phyloP scores from a whole-genome alignment of 2,888 invertebrate genomes.

The Steromphala cineraria region DNA sequence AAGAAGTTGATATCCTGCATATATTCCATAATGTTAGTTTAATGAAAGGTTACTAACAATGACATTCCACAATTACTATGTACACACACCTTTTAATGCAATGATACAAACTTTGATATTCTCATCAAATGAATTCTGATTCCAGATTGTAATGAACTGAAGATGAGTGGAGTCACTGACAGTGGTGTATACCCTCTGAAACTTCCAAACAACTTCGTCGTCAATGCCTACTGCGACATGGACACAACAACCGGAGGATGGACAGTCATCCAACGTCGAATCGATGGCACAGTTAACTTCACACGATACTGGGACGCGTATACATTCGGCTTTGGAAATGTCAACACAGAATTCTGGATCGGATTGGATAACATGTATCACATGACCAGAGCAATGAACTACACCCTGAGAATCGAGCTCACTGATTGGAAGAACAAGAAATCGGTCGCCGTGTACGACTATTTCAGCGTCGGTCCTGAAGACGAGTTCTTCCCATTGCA shows the following conservation, averaged over 20 bases:
- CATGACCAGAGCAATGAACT: constrained; percentile 78
- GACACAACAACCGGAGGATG: constrained; percentile 78
- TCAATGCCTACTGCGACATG: constrained; percentile 84
- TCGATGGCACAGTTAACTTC: constrained; percentile 87
- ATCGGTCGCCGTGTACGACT: constrained; percentile 87
- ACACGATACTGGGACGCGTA: constrained; percentile 90
- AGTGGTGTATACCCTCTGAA: constrained; percentile 85
- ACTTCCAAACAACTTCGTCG: constrained; percentile 78
- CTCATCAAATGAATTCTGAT: constrained; percentile 28
- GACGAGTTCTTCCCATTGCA: constrained; percentile 84
- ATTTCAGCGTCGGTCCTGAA: constrained; percentile 82
- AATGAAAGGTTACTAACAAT: too few relatives aligned
- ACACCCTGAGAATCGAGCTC: constrained; percentile 85
- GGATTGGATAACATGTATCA: constrained; percentile 89
- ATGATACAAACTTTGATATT: background rate
- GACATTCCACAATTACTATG: too few relatives aligned
- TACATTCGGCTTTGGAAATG: constrained; percentile 86
- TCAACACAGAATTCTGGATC: constrained; percentile 87
- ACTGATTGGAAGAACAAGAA: constrained; percentile 88
- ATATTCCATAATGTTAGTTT: too few relatives aligned
- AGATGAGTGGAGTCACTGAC: constrained; percentile 79
- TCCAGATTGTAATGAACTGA: constrained; percentile 79
- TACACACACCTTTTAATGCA: background rate
- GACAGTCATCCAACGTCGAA: constrained; percentile 88
- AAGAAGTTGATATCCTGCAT: too few relatives aligned